Conservation (phyloP, 2,888 invertebrate genomes). For the Aricia artaxerxes region DNA sequence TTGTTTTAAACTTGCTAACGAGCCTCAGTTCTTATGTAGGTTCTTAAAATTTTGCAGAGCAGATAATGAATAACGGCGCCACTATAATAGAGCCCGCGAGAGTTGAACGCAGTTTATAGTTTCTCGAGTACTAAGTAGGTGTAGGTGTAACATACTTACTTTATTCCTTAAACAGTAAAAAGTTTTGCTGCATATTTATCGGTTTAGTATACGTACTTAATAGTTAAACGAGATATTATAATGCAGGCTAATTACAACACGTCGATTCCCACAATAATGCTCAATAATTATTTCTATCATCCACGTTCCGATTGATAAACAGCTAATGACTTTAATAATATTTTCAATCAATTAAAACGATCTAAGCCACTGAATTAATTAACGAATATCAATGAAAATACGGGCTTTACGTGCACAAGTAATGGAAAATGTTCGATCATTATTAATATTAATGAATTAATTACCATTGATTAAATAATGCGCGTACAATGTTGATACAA, state of each 20-base stretch:
- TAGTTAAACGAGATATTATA: neutral
- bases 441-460: constrained; percentile 63
- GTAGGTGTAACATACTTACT: neutral
- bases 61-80: constrained; percentile 3
- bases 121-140: neutral
- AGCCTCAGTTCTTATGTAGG: constrained; percentile 14
- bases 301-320: neutral
- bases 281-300: neutral
- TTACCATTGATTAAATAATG: constrained; percentile 57
- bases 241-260: neutral
- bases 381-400: constrained; percentile 32
- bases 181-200: neutral
- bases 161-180: neutral
- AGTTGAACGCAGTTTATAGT: neutral
- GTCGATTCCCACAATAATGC: neutral
- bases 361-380: constrained; percentile 21
- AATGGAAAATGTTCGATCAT: constrained; percentile 43
- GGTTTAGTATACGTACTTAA: neutral
- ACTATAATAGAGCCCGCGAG: neutral
- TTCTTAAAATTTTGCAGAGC: constrained; percentile 11
- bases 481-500: constrained; percentile 60
- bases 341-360: constrained; percentile 17
- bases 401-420: constrained; percentile 33
- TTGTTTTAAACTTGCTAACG: constrained; percentile 1
- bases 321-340: constrained; percentile 11